These are phyloP conservation scores for Machaerirhynchus nigripectus DNA, from an alignment of 2,113 vertebrate genomes.

Conservation along the genomic window DNA sequence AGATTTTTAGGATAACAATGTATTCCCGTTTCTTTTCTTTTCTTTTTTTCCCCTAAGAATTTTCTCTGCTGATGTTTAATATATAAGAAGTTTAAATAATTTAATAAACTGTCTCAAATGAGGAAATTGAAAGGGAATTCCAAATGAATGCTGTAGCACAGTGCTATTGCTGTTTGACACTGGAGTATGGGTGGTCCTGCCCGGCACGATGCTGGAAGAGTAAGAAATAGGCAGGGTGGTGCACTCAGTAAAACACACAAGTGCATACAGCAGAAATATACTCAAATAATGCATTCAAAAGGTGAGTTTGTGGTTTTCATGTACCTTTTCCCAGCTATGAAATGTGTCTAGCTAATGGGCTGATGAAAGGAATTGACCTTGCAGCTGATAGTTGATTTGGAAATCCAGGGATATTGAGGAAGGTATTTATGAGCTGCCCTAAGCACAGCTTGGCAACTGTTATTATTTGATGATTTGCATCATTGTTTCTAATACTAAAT, in stretches of 20 bases:
- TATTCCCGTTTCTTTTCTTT: background rate
- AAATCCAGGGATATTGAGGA: background rate
- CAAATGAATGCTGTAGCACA: background rate
- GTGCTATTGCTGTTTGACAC: background rate
- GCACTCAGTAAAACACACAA: background rate
- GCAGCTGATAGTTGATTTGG: background rate
- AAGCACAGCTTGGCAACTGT: background rate
- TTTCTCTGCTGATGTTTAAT: slow-evolving; percentile 27
- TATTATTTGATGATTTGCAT: background rate
- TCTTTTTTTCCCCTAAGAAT: background rate
- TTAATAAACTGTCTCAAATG: background rate
- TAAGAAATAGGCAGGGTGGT: background rate
- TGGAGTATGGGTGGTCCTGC: background rate
- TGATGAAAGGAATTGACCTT: background rate
- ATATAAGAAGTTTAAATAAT: slow-evolving; percentile 48
- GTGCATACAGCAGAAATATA: background rate
- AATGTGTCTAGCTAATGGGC: background rate
- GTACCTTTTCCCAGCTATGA: background rate
- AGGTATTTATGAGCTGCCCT: background rate
- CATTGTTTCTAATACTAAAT: background rate
- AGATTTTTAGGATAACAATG: background rate
- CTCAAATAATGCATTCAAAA: background rate
- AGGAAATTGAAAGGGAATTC: slow-evolving; percentile 46
- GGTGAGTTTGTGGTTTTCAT: background rate
- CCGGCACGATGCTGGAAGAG: background rate